A percentile compares a stretch with the other conserved stretches of the same genome.
Conservation (phyloP, 2,797 vertebrate genomes). For the Ispidina lecontei region DNA sequence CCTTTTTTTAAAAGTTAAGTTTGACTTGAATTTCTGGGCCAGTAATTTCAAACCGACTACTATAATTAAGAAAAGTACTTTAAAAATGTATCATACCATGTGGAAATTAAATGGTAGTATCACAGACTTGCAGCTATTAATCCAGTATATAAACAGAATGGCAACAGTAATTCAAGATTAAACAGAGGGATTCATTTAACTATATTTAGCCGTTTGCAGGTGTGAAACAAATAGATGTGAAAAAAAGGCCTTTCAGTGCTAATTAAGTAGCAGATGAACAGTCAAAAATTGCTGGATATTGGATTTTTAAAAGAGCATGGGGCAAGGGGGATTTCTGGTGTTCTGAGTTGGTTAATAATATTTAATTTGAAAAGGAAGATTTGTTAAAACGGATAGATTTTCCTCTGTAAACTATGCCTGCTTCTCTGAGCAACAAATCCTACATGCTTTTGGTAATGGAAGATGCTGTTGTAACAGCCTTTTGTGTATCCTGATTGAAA, state of each 20-base stretch:
- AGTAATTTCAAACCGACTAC: neutral
- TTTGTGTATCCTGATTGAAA: constrained; percentile 77
- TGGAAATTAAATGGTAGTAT: neutral
- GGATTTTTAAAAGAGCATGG: neutral
- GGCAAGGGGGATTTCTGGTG: neutral
- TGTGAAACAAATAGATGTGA: neutral
- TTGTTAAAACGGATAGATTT: constrained; percentile 18
- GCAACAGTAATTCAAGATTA: neutral
- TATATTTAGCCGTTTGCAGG: neutral
- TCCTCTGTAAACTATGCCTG: constrained; percentile 23
- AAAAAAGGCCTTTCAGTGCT: neutral
- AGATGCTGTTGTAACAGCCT: constrained; percentile 59
- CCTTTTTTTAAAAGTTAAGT: neutral
- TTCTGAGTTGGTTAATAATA: neutral
- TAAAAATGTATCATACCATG: neutral
- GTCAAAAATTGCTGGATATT: neutral
- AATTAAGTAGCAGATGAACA: neutral
- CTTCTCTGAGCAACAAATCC: constrained; percentile 64
- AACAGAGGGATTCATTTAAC: neutral
- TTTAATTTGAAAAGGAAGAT: neutral
- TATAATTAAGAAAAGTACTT: neutral
- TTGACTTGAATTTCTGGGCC: neutral
- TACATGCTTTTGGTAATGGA: constrained; percentile 50
- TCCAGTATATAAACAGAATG: neutral
- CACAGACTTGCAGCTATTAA: neutral